Percentiles rank a stretch among this genome's conserved stretches.
These are phyloP conservation scores for Orbicella faveolata DNA, from an alignment of 64 coral and sea anemone genomes.

Conservation along the genomic window DNA sequence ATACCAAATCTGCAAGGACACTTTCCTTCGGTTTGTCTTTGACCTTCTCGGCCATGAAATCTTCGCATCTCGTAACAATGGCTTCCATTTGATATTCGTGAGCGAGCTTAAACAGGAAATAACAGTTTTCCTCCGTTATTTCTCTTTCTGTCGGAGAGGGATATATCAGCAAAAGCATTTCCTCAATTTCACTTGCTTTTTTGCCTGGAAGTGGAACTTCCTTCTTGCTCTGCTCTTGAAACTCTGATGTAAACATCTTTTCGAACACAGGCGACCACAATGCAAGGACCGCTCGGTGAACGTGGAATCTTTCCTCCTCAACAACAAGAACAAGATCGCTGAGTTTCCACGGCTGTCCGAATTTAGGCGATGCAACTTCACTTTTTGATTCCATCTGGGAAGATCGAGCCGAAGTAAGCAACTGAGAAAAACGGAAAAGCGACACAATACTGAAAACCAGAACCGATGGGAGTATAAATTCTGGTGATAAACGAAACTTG, in stretches of 20 bases:
- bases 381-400: neutral
- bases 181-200: conserved; percentile 42
- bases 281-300: conserved; percentile 41
- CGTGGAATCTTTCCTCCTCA: conserved; percentile 38
- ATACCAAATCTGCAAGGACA: neutral
- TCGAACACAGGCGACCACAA: conserved; percentile 74
- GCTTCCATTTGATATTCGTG: conserved; percentile 66
- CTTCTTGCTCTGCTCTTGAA: neutral
- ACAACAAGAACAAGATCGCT: conserved; percentile 56
- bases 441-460: no score
- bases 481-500: no score
- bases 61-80: neutral
- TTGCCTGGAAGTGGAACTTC: conserved; percentile 57
- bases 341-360: conserved; percentile 51
- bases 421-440: neutral
- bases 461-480: no score
- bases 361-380: neutral
- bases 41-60: neutral
- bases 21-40: neutral
- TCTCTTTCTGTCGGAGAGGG: neutral
- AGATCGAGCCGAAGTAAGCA: neutral
- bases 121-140: conserved; percentile 44
- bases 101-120: conserved; percentile 46
- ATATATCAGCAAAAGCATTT: conserved; percentile 61
- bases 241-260: conserved; percentile 56